Evolutionary conservation across 2,888 invertebrate species (phyloP), one percentile per base, ranked within the genome.

Genomic region (Acronicta psi): DNA sequence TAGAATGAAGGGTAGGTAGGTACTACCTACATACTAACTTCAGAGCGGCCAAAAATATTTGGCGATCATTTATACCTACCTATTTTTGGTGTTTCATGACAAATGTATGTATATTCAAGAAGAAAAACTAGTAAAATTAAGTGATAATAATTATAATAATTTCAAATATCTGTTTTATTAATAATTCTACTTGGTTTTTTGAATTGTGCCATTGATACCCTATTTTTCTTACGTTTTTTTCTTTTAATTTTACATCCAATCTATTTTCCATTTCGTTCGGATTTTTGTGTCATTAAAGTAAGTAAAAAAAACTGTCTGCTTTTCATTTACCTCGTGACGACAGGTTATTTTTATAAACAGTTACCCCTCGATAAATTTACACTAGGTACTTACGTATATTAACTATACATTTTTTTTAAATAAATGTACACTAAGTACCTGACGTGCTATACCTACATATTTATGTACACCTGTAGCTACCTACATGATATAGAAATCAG

Each of bases 1-100:
- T n/a, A n/a, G n/a, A n/a, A n/a, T n/a, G n/a, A n/a, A n/a, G n/a
- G n/a, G n/a, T n/a, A n/a, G n/a, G n/a, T n/a, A n/a, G n/a, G n/a
- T n/a, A n/a, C n/a, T n/a, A n/a, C n/a, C n/a, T n/a, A n/a, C n/a
- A n/a, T n/a, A 2, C 29, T 11, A 11, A 11, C 2, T 11, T 29
- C 25, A 29, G 29, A 29, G 29, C 4, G 29, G 29, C 11, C 29
- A 29, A 10, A 29, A 53, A 45, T 17, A 23, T 51, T 41, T 67
- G 61, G 38, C 11, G 46, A 31, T 51, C 29, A 31, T 31, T n/a
- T 11, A 17, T 9, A 45, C 20, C 20, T 20, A 2, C 34, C 5
- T n/a, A 34, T n/a, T n/a, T 44, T 43, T 25, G 25, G 16, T 43
- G 13, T 44, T 38, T 40, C 53, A 53, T 44, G 53, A 53, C 53